phyloP scores from a whole-genome alignment of 2,113 vertebrate species.

The Carassius carassius region DNA sequence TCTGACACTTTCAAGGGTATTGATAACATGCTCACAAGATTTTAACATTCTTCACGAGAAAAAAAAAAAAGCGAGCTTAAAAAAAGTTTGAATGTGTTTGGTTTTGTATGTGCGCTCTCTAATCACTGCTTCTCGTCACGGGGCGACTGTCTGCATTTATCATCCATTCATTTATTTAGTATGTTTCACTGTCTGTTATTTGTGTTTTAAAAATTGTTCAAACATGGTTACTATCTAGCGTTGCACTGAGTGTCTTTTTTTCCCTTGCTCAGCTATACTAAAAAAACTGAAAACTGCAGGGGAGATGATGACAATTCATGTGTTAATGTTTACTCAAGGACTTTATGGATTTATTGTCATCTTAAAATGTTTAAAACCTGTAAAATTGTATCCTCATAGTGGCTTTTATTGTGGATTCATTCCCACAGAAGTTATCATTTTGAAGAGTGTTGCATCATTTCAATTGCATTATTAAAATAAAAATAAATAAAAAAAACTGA shows the following conservation, averaged over 20 bases:
- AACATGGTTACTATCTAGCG: constrained; percentile 84
- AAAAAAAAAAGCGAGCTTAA: neutral
- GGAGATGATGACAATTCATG: constrained; percentile 87
- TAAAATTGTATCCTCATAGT: constrained; percentile 91
- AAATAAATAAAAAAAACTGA: constrained; percentile 62
- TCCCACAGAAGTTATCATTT: constrained; percentile 74
- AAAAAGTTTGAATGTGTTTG: neutral
- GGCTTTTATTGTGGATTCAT: constrained; percentile 93
- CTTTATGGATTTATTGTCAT: constrained; percentile 79
- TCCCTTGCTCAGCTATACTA: constrained; percentile 86
- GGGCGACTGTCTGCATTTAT: constrained; percentile 59
- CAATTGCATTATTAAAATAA: neutral
- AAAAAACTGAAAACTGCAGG: constrained; percentile 70
- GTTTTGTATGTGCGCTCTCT: constrained; percentile 68
- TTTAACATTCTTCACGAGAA: neutral
- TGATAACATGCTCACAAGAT: constrained; percentile 54
- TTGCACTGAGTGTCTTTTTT: constrained; percentile 96
- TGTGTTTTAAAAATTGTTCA: constrained; percentile 65
- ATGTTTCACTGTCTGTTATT: constrained; percentile 74
- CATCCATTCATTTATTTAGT: constrained; percentile 65
- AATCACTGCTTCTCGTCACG: constrained; percentile 58
- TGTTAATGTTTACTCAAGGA: constrained; percentile 99
- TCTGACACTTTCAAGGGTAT: constrained; percentile 81
- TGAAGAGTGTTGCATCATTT: constrained; percentile 49
- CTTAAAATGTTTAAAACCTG: constrained; percentile 81